Evolutionary conservation across 2,888 invertebrate species (phyloP).

Genomic region (Drosophila kuntzei): DNA sequence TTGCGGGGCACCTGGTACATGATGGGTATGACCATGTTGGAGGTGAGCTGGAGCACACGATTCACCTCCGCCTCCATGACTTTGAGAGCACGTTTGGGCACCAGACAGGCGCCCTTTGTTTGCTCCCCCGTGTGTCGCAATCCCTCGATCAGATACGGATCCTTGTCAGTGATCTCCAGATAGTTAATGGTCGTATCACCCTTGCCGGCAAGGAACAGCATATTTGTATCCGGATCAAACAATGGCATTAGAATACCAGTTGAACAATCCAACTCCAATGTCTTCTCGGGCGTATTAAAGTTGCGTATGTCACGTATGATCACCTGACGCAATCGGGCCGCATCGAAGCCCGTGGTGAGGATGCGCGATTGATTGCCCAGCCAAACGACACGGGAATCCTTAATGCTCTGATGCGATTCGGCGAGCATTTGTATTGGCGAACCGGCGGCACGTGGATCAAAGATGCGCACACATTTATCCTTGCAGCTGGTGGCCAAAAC

Average conservation of each 20-base stretch:
- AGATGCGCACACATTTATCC: constrained; percentile 94
- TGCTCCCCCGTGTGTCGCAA: constrained; percentile 96
- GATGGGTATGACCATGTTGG: constrained; percentile 94
- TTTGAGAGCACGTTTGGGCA: constrained; percentile 95
- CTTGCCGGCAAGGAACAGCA: constrained; percentile 97
- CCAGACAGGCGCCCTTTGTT: constrained; percentile 96
- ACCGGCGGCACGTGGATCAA: constrained; percentile 91
- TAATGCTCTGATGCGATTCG: constrained; percentile 94
- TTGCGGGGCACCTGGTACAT: constrained; percentile 97
- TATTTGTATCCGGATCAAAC: constrained; percentile 96
- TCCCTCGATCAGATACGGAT: constrained; percentile 95
- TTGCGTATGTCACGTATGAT: constrained; percentile 95
- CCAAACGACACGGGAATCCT: constrained; percentile 96
- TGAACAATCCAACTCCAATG: constrained; percentile 93
- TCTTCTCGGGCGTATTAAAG: constrained; percentile 91
- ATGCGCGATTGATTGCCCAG: constrained; percentile 93
- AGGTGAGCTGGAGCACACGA: constrained; percentile 93
- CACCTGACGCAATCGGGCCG: constrained; percentile 94
- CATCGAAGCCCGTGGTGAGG: constrained; percentile 95
- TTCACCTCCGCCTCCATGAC: constrained; percentile 99
- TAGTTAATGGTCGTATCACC: constrained; percentile 96
- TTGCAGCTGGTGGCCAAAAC: constrained; percentile 94
- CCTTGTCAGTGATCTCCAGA: constrained; percentile 95
- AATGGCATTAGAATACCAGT: constrained; percentile 96
- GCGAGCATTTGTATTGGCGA: constrained; percentile 88